Conservation (phyloP, 2,797 vertebrate species). For the Artibeus lituratus region DNA sequence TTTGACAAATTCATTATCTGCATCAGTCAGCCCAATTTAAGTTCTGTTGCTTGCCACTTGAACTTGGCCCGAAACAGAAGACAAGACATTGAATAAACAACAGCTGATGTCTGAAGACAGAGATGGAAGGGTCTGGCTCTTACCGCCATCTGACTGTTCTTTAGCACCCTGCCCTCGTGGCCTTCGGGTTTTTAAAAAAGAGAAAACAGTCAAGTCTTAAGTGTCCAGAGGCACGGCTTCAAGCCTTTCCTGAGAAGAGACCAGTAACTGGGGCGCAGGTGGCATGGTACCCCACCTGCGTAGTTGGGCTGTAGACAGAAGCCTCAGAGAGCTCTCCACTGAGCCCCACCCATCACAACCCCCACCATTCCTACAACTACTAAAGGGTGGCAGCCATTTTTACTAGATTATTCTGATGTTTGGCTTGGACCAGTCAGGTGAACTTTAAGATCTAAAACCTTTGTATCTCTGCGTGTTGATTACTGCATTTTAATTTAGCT, state of each 20-base stretch:
- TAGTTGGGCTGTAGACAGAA: neutral
- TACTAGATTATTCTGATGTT: neutral
- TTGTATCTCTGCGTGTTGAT: neutral
- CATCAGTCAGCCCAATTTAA: neutral
- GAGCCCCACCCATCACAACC: neutral
- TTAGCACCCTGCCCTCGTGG: neutral
- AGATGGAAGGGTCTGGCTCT: neutral
- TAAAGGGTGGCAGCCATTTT: neutral
- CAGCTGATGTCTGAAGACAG: neutral
- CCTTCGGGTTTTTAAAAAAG: neutral
- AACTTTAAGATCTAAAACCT: neutral
- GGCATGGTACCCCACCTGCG: neutral
- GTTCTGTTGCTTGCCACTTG: neutral
- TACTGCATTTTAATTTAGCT: neutral
- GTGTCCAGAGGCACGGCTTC: conserved; percentile 46
- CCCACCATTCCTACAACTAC: neutral
- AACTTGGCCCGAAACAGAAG: neutral
- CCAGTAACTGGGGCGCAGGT: conserved; percentile 55
- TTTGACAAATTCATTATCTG: neutral
- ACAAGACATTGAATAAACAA: neutral
- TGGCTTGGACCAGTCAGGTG: neutral
- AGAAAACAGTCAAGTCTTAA: neutral
- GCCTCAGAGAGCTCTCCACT: neutral
- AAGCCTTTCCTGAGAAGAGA: conserved; percentile 77
- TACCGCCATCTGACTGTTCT: neutral